Conservation (phyloP, 2,888 invertebrate genomes). For the Chaetoderma sp. region DNA sequence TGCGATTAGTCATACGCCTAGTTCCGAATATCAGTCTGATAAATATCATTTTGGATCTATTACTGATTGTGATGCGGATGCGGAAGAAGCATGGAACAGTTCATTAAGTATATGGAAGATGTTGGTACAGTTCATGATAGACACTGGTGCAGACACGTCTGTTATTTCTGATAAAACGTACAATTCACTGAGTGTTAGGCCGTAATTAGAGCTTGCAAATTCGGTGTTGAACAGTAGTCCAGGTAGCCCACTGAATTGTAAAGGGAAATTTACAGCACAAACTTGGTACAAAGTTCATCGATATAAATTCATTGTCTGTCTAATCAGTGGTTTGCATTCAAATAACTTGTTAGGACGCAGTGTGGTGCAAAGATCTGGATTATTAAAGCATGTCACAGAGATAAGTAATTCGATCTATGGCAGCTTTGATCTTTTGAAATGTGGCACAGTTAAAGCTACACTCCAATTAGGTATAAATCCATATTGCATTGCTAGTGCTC, state of each 20-base stretch:
- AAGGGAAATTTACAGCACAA: background rate
- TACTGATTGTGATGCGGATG: constrained; percentile 8
- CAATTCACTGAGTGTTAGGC: too few species aligned
- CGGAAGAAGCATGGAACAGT: background rate
- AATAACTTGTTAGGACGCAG: constrained; percentile 3
- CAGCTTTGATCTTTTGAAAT: background rate
- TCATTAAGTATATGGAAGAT: background rate
- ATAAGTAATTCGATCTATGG: background rate
- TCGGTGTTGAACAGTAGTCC: constrained; percentile 6
- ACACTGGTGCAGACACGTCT: constrained; percentile 10
- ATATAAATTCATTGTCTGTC: background rate
- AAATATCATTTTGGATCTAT: constrained; percentile 7
- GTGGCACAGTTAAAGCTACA: constrained; percentile 5
- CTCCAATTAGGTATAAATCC: constrained; percentile 8
- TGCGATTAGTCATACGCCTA: too few species aligned
- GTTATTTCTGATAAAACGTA: background rate
- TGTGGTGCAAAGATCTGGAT: background rate
- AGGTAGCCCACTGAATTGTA: background rate
- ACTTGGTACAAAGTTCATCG: background rate
- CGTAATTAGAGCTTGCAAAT: background rate
- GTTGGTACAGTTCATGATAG: background rate
- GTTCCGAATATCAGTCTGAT: too few species aligned
- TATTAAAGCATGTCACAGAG: constrained; percentile 1
- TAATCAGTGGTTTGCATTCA: background rate
- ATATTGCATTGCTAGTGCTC: constrained; percentile 15